phyloP scores from a whole-genome alignment of 2,888 invertebrate genomes.

The Hartigia nigra region DNA sequence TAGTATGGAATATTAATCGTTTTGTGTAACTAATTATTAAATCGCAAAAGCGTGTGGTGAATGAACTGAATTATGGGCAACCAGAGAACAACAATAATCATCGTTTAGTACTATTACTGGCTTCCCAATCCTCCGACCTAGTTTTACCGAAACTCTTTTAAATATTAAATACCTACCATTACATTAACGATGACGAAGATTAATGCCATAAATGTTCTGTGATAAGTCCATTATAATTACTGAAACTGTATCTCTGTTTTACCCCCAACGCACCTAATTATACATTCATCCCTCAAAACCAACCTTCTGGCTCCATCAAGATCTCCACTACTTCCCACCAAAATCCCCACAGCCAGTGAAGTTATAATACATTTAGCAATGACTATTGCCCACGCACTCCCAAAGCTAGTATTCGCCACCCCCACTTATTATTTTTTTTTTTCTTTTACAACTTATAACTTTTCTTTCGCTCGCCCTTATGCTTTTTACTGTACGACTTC shows the following conservation, averaged over 20 bases:
- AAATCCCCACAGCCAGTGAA: conserved; percentile 60
- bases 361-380: conserved; percentile 45
- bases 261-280: conserved; percentile 14
- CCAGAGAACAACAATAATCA: conserved; percentile 56
- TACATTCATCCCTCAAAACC: conserved; percentile 15
- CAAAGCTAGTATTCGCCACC: conserved; percentile 6
- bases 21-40: conserved; percentile 57
- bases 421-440: background rate
- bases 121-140: conserved; percentile 64
- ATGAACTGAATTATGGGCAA: conserved; percentile 63
- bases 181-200: conserved; percentile 62
- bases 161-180: conserved; percentile 56
- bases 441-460: background rate
- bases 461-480: conserved; percentile 36
- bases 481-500: conserved; percentile 54
- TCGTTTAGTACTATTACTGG: conserved; percentile 61
- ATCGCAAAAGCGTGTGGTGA: conserved; percentile 32
- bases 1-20: conserved; percentile 57
- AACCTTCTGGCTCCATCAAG: conserved; percentile 35
- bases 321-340: conserved; percentile 40
- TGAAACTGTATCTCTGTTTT: conserved; percentile 60
- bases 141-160: conserved; percentile 59
- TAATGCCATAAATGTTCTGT: conserved; percentile 68
- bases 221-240: conserved; percentile 67
- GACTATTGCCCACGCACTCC: conserved; percentile 16